These are phyloP conservation scores for Oligia latruncula DNA, from an alignment of 2,888 invertebrate species.

Conservation along the genomic window DNA sequence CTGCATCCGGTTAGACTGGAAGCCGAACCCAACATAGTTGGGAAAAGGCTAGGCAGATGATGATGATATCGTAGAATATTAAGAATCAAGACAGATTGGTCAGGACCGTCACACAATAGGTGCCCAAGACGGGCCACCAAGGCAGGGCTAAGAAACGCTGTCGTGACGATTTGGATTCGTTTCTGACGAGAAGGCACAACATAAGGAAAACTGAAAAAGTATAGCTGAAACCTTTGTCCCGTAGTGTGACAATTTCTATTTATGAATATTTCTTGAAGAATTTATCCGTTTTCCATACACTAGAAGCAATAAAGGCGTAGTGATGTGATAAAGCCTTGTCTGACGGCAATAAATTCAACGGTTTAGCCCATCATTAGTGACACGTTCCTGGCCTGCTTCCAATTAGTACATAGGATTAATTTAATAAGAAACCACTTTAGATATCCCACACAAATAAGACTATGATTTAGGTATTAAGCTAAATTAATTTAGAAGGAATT, in stretches of 20 bases:
- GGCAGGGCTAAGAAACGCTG: no score
- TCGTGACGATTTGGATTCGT: no score
- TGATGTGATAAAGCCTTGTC: slow-evolving; percentile 19
- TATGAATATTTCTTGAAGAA: background rate
- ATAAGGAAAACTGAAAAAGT: no score
- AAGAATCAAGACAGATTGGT: no score
- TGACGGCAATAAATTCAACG: slow-evolving; percentile 30
- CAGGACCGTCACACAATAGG: no score
- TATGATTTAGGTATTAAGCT: background rate
- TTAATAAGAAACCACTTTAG: slow-evolving; percentile 38
- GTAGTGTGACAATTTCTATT: no score
- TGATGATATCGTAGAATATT: background rate
- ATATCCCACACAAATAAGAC: background rate
- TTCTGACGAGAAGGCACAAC: no score
- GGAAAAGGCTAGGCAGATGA: no score
- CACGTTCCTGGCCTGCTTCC: slow-evolving; percentile 39
- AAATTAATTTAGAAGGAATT: slow-evolving; percentile 12
- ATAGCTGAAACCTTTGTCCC: no score
- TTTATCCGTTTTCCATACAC: background rate
- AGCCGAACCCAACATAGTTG: no score
- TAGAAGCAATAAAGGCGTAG: slow-evolving; percentile 15
- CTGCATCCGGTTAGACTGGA: no score
- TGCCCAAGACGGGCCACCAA: no score
- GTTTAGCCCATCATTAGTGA: slow-evolving; percentile 42
- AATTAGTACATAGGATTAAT: slow-evolving; percentile 52